Evolutionary conservation across 2,113 vertebrate genomes (phyloP).

Genomic region (Dendropsophus ebraccatus): DNA sequence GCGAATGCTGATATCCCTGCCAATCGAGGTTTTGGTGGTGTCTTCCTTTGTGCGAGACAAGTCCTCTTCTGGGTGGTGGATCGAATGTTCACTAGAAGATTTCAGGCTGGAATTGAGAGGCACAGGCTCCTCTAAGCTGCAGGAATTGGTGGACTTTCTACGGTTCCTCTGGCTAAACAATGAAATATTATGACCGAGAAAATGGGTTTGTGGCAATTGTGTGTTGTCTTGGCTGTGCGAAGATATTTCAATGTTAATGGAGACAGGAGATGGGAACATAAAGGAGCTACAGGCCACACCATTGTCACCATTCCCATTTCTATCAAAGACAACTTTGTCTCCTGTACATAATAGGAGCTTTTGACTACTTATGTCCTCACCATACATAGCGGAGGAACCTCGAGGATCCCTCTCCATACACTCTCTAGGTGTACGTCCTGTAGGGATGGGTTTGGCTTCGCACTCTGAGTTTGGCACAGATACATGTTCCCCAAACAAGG

Average conservation of each 20-base stretch:
- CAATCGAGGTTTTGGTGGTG: slow-evolving; percentile 28
- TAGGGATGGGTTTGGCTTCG: background rate
- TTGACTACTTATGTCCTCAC: slow-evolving; percentile 61
- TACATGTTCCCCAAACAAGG: background rate
- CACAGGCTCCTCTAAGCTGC: slow-evolving; percentile 53
- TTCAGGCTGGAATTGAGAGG: slow-evolving; percentile 34
- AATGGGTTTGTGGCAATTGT: slow-evolving; percentile 70
- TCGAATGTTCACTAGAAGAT: slow-evolving; percentile 62
- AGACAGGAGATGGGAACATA: slow-evolving; percentile 28
- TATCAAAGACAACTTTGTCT: slow-evolving; percentile 60
- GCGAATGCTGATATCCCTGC: slow-evolving; percentile 51
- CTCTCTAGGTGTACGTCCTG: slow-evolving; percentile 43
- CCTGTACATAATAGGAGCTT: slow-evolving; percentile 62
- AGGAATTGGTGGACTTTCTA: slow-evolving; percentile 65
- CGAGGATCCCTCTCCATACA: slow-evolving; percentile 71
- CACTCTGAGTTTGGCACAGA: slow-evolving; percentile 36
- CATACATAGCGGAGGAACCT: slow-evolving; percentile 66
- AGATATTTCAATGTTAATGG: slow-evolving; percentile 27
- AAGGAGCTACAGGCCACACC: slow-evolving; percentile 21
- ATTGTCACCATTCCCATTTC: slow-evolving; percentile 50
- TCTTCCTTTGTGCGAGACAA: slow-evolving; percentile 58
- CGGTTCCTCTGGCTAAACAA: slow-evolving; percentile 64
- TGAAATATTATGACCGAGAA: slow-evolving; percentile 70
- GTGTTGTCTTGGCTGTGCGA: background rate
- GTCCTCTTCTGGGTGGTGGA: slow-evolving; percentile 16